phyloP scores from a whole-genome alignment of 2,888 invertebrate genomes.

The Villa cingulata region DNA sequence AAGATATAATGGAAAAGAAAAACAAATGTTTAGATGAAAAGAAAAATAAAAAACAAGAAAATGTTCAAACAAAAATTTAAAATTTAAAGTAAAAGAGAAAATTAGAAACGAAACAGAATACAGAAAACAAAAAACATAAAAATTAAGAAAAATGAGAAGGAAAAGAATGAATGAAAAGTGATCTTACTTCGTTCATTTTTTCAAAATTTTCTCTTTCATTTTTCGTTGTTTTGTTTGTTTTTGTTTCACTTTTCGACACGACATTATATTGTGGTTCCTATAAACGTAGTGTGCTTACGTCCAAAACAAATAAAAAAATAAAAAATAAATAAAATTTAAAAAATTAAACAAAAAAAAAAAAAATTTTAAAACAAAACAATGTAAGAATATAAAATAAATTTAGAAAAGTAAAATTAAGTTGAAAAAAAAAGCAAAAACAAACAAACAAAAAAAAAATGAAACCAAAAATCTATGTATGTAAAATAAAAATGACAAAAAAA shows the following conservation, averaged over 20 bases:
- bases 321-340: constrained; percentile 8
- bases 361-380: constrained; percentile 15
- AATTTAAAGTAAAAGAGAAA: too few relatives aligned
- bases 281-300: constrained; percentile 25
- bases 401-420: constrained; percentile 1
- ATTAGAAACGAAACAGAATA: constrained; percentile 9
- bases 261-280: constrained; percentile 25
- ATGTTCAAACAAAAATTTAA: too few relatives aligned
- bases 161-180: too few relatives aligned
- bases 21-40: too few relatives aligned
- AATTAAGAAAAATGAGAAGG: constrained; percentile 14
- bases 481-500: too few relatives aligned
- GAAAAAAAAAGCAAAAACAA: neutral
- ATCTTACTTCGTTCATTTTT: too few relatives aligned
- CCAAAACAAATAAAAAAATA: constrained; percentile 18
- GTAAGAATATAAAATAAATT: too few relatives aligned
- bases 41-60: constrained; percentile 6
- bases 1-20: constrained; percentile 5
- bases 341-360: constrained; percentile 15
- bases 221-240: too few relatives aligned
- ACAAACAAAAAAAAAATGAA: too few relatives aligned
- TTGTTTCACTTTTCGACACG: constrained; percentile 13
- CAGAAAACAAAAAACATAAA: constrained; percentile 16
- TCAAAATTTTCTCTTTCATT: too few relatives aligned
- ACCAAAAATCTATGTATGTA: too few relatives aligned